A percentile compares a stretch with the other conserved stretches of the same genome.
Evolutionary conservation across 1,140 invertebrate species (phyloP).

Genomic region (Ips typographus): DNA sequence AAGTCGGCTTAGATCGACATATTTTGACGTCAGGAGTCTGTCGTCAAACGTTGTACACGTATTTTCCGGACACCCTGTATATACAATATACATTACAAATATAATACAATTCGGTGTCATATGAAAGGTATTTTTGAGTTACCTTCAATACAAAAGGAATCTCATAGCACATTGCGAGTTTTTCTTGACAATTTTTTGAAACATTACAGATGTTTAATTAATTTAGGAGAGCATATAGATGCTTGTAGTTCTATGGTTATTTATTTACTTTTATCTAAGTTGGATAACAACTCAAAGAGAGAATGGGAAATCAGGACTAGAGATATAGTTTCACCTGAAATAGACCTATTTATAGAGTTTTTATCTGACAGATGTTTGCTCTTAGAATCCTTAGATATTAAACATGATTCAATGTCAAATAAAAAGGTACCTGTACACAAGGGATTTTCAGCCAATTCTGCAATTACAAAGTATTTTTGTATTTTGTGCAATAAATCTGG

Average conservation of each 20-base stretch:
- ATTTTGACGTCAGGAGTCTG: no score
- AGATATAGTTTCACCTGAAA: conserved; percentile 10
- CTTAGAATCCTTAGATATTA: conserved; percentile 15
- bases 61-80: no score
- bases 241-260: conserved; percentile 16
- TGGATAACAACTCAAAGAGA: conserved; percentile 14
- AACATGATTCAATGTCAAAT: not conserved
- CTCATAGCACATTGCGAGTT: conserved; percentile 4
- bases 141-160: conserved; percentile 16
- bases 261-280: conserved; percentile 24
- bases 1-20: no score
- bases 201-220: conserved; percentile 14
- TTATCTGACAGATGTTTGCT: conserved; percentile 9
- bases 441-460: conserved; percentile 1
- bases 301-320: conserved; percentile 28
- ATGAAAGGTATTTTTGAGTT: conserved; percentile 25
- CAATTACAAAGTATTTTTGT: not conserved
- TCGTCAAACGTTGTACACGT: no score
- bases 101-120: conserved; percentile 1
- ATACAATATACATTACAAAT: no score
- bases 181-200: conserved; percentile 13
- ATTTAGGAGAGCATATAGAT: conserved; percentile 15
- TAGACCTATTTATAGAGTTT: conserved; percentile 14
- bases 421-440: not conserved
- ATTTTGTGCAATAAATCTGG: no score